Percentiles rank a stretch among this genome's conserved stretches.
Evolutionary conservation across 2,888 invertebrate genomes (phyloP).

Genomic region (Phortica okadai): DNA sequence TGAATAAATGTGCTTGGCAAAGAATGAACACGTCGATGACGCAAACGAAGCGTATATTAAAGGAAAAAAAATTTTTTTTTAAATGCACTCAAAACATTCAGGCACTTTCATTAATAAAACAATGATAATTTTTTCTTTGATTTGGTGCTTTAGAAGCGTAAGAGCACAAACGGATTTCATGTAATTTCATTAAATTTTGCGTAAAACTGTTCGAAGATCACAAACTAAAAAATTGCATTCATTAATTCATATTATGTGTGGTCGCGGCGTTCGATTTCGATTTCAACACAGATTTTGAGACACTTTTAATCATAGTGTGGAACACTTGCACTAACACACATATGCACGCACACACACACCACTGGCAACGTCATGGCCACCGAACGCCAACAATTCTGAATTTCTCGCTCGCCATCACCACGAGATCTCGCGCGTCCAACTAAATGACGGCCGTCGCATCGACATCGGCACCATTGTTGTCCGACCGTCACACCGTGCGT

Average conservation of each 20-base stretch:
- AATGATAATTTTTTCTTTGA: slow-evolving; percentile 30
- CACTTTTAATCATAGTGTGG: neutral
- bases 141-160: slow-evolving; percentile 55
- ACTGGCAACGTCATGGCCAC: neutral
- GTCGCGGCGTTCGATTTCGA: slow-evolving; percentile 9
- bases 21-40: neutral
- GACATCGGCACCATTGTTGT: neutral
- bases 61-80: neutral
- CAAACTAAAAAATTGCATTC: slow-evolving; percentile 12
- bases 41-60: neutral
- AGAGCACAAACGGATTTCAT: slow-evolving; percentile 58
- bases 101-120: neutral
- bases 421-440: neutral
- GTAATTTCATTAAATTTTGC: slow-evolving; percentile 2
- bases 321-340: neutral
- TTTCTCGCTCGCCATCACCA: slow-evolving; percentile 1
- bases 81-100: neutral
- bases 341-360: neutral
- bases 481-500: neutral
- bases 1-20: too few species aligned
- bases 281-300: neutral
- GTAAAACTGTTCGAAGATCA: neutral
- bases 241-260: slow-evolving; percentile 14
- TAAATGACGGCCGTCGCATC: neutral
- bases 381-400: neutral